Percentiles rank a stretch among this genome's conserved stretches.
phyloP scores from a whole-genome alignment of 2,888 invertebrate species.

The Yponomeuta evonymella region DNA sequence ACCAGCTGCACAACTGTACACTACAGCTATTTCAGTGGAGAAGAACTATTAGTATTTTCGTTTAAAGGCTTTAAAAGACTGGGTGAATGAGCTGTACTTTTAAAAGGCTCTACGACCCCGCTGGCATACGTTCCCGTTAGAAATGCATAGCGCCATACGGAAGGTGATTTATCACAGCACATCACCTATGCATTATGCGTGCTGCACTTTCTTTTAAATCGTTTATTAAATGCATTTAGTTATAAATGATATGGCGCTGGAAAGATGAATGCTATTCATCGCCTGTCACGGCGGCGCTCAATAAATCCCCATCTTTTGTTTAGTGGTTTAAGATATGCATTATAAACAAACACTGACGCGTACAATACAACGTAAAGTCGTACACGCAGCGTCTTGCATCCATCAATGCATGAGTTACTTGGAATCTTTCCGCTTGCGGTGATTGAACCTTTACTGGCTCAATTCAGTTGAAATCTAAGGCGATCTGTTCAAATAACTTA shows the following conservation, averaged over 20 bases:
- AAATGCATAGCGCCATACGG: conserved; percentile 11
- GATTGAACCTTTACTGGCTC: neutral
- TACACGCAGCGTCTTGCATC: neutral
- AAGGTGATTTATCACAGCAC: conserved; percentile 8
- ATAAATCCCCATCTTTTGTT: conserved; percentile 61
- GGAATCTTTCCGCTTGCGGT: neutral
- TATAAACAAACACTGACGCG: conserved; percentile 13
- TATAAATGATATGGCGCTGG: conserved; percentile 47
- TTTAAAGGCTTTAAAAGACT: neutral
- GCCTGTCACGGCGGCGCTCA: conserved; percentile 48
- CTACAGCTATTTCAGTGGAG: neutral
- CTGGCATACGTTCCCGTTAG: conserved; percentile 4
- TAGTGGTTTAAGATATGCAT: neutral
- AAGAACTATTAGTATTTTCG: neutral
- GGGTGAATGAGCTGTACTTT: neutral
- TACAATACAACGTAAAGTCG: neutral
- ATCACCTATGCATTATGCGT: conserved; percentile 36
- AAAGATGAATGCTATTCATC: conserved; percentile 45
- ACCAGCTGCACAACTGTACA: neutral
- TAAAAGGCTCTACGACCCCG: neutral
- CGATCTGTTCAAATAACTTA: neutral
- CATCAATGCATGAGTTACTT: conserved; percentile 10
- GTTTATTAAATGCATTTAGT: conserved; percentile 34
- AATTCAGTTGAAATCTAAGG: neutral
- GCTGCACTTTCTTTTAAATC: conserved; percentile 52